phyloP scores from a whole-genome alignment of 2,113 vertebrate genomes.

The Tragulus kanchil region DNA sequence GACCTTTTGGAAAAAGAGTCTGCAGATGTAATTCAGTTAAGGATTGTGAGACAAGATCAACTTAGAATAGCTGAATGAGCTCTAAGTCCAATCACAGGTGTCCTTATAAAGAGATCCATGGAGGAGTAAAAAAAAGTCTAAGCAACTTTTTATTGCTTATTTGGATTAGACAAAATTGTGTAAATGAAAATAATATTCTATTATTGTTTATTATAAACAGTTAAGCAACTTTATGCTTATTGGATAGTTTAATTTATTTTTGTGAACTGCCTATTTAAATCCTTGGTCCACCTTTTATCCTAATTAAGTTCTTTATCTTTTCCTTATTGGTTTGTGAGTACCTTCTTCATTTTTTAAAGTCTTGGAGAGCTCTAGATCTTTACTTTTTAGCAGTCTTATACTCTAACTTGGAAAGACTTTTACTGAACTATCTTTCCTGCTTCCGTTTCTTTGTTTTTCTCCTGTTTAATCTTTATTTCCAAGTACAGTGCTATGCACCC shows the following conservation, averaged over 20 bases:
- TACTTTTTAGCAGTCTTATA: constrained; percentile 18
- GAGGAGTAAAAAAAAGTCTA: too few species aligned
- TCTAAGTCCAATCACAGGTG: background rate
- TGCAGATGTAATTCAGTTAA: background rate
- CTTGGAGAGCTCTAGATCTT: background rate
- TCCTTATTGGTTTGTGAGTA: background rate
- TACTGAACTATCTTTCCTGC: constrained; percentile 48
- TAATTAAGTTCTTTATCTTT: background rate
- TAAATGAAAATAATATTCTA: background rate
- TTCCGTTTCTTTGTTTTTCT: constrained; percentile 56
- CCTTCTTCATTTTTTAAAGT: constrained; percentile 7
- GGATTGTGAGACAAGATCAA: background rate
- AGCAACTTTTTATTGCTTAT: too few species aligned
- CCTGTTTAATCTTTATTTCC: constrained; percentile 69
- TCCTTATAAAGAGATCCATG: background rate
- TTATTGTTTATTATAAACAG: constrained; percentile 25
- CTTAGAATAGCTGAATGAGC: background rate
- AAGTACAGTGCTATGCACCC: constrained; percentile 50
- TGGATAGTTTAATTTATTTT: constrained; percentile 21
- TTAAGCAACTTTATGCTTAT: background rate
- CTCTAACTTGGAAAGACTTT: constrained; percentile 47
- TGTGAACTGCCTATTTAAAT: constrained; percentile 1
- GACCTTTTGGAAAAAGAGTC: constrained; percentile 23
- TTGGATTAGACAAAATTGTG: too few species aligned
- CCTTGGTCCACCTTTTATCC: background rate